These are phyloP conservation scores for Adela reaumurella DNA, from an alignment of 2,888 invertebrate genomes.

Conservation along the genomic window DNA sequence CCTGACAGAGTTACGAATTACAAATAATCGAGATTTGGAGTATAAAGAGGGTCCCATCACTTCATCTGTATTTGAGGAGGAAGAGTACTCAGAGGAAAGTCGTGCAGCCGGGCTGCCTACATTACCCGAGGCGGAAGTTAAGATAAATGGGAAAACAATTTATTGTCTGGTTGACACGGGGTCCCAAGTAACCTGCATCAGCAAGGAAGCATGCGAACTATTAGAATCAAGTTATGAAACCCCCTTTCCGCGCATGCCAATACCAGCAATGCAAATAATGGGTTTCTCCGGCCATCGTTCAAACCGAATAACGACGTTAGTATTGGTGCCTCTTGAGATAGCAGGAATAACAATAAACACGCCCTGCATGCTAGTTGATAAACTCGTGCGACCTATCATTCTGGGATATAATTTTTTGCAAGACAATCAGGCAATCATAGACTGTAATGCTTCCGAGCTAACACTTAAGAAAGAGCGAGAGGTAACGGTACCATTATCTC, in stretches of 20 bases:
- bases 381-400: not conserved
- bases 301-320: not conserved
- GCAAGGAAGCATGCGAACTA: not conserved
- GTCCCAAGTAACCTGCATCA: not conserved
- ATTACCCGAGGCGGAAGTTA: not conserved
- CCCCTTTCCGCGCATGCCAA: not conserved
- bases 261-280: not conserved
- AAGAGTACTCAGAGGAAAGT: not conserved
- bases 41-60: not conserved
- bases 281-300: not conserved
- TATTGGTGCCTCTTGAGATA: not conserved
- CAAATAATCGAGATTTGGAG: not conserved
- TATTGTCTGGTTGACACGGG: conserved; percentile 2
- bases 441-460: not conserved
- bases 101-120: not conserved
- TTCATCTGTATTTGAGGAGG: not conserved
- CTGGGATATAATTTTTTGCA: conserved; percentile 1
- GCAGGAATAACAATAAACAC: not conserved
- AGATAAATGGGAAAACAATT: not conserved
- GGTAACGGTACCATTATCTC: not conserved
- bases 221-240: not conserved
- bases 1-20: not conserved
- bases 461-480: not conserved
- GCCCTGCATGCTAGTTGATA: not conserved
- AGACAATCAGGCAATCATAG: not conserved